Conservation (phyloP, 2,888 invertebrate species). For the Hirtodrosophila cameraria region DNA sequence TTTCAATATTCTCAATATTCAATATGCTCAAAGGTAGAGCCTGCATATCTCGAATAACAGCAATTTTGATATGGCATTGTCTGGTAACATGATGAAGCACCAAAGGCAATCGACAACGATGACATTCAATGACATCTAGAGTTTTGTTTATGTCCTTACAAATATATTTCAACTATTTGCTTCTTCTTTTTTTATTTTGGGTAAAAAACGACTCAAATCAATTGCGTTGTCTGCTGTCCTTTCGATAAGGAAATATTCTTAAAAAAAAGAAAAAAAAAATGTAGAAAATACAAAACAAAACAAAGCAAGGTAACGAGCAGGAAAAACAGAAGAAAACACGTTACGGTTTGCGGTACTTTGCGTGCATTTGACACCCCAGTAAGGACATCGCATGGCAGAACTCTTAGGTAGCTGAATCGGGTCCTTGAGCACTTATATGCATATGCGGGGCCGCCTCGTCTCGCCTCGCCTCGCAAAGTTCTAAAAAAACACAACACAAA, state of each 20-base stretch:
- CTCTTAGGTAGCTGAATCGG: slow-evolving; percentile 67
- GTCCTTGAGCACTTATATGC: slow-evolving; percentile 54
- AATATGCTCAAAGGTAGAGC: slow-evolving; percentile 2
- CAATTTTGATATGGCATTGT: slow-evolving; percentile 50
- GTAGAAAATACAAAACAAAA: slow-evolving; percentile 53
- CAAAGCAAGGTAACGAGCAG: slow-evolving; percentile 42
- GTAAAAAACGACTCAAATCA: slow-evolving; percentile 75
- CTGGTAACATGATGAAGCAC: slow-evolving; percentile 75
- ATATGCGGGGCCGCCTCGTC: slow-evolving; percentile 53
- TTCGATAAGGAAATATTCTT: slow-evolving; percentile 61
- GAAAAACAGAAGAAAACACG: slow-evolving; percentile 27
- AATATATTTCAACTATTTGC: slow-evolving; percentile 13
- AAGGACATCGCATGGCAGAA: slow-evolving; percentile 41
- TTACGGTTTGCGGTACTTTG: slow-evolving; percentile 70
- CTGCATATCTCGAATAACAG: slow-evolving; percentile 43
- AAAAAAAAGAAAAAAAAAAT: slow-evolving; percentile 40
- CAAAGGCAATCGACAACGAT: slow-evolving; percentile 48
- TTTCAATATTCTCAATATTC: slow-evolving; percentile 28
- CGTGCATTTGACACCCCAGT: slow-evolving; percentile 72
- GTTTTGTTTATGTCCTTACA: slow-evolving; percentile 69
- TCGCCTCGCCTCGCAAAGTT: slow-evolving; percentile 29
- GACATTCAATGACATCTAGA: slow-evolving; percentile 62
- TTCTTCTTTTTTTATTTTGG: slow-evolving; percentile 45
- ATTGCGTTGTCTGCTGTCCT: slow-evolving; percentile 66
- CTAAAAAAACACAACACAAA: too few species aligned